These are phyloP conservation scores for Troilus luridus DNA, from an alignment of 2,888 invertebrate species.

Conservation along the genomic window DNA sequence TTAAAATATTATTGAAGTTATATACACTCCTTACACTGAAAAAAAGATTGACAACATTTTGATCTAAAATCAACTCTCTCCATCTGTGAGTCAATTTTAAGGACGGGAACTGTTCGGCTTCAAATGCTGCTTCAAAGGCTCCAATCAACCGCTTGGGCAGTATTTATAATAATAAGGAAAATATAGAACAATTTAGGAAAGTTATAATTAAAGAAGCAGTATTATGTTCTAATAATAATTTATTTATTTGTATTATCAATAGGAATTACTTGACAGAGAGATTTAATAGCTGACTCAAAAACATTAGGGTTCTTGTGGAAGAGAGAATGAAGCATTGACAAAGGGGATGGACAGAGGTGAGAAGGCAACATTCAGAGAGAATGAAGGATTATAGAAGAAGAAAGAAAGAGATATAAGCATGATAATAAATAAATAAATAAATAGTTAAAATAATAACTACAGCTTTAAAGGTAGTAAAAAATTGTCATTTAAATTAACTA, in stretches of 20 bases:
- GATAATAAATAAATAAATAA: too few species aligned
- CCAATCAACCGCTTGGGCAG: slow-evolving; percentile 80
- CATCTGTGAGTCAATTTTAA: slow-evolving; percentile 77
- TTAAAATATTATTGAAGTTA: not conserved
- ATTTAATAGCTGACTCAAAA: too few species aligned
- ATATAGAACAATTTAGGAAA: not conserved
- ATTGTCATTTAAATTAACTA: not conserved
- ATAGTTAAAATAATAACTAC: too few species aligned
- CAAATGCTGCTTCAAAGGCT: slow-evolving; percentile 79
- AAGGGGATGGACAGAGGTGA: too few species aligned
- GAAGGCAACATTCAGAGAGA: too few species aligned
- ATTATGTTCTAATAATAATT: not conserved
- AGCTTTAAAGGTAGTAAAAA: not conserved
- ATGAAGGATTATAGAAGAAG: too few species aligned
- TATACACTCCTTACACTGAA: slow-evolving; percentile 74
- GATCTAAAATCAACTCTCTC: slow-evolving; percentile 83
- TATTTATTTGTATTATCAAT: not conserved
- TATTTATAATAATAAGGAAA: slow-evolving; percentile 67
- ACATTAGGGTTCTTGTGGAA: too few species aligned
- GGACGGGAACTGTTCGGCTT: slow-evolving; percentile 75
- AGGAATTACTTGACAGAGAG: too few species aligned
- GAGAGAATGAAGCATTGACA: too few species aligned
- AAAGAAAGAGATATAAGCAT: too few species aligned
- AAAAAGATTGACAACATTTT: slow-evolving; percentile 82
- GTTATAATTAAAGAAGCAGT: not conserved